phyloP scores from a whole-genome alignment of 2,888 invertebrate genomes.

The Ophioninae sp. region DNA sequence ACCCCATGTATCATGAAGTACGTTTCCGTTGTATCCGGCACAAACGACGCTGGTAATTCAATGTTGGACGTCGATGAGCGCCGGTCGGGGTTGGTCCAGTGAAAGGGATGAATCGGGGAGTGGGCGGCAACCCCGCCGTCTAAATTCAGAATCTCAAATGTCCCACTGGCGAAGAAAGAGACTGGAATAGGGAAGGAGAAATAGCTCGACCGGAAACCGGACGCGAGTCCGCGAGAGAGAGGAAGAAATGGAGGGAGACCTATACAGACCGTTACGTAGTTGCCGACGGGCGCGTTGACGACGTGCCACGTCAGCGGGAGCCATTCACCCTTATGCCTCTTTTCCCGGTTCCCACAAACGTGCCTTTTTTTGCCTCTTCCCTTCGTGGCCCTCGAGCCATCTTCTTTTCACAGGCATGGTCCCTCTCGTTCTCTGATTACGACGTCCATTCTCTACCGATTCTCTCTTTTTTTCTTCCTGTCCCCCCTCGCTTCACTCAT shows the following conservation, averaged over 20 bases:
- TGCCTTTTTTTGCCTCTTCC: slow-evolving; percentile 35
- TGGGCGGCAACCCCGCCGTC: slow-evolving; percentile 64
- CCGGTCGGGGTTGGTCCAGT: slow-evolving; percentile 47
- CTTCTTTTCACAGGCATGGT: slow-evolving; percentile 28
- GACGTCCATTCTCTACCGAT: slow-evolving; percentile 19
- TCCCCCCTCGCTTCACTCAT: slow-evolving; percentile 14
- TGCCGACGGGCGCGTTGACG: slow-evolving; percentile 67
- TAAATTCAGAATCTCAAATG: slow-evolving; percentile 61
- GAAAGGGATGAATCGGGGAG: slow-evolving; percentile 52
- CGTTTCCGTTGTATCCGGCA: slow-evolving; percentile 70
- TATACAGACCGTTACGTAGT: slow-evolving; percentile 61
- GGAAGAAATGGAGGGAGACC: slow-evolving; percentile 44
- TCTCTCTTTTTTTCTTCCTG: slow-evolving; percentile 15
- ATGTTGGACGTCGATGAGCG: slow-evolving; percentile 61
- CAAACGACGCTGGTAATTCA: slow-evolving; percentile 71
- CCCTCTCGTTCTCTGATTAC: slow-evolving; percentile 69
- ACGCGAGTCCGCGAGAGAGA: slow-evolving; percentile 67
- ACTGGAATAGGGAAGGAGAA: slow-evolving; percentile 47
- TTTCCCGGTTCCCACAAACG: slow-evolving; percentile 61
- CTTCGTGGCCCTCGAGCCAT: slow-evolving; percentile 40
- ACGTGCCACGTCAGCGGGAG: slow-evolving; percentile 77
- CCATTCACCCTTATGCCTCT: slow-evolving; percentile 63
- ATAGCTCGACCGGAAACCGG: slow-evolving; percentile 77
- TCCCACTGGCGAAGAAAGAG: slow-evolving; percentile 53
- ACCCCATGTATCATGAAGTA: slow-evolving; percentile 44